These are phyloP conservation scores for Pinctada fucata DNA, from an alignment of 2,888 invertebrate genomes.

Conservation along the genomic window DNA sequence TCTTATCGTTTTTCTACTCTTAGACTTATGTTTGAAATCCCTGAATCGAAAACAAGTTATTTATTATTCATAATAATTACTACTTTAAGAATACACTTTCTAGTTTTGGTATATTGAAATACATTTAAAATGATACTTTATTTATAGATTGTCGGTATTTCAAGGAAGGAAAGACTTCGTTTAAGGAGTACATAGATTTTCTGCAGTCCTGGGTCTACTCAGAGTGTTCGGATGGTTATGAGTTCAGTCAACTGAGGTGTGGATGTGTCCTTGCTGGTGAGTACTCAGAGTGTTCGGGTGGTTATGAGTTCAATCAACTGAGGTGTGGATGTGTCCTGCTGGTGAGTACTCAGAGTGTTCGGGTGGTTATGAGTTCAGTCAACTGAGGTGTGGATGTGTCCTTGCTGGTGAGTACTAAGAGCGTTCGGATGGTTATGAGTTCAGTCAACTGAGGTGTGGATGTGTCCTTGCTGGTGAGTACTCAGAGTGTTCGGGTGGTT, in stretches of 20 bases:
- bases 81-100: too few species aligned
- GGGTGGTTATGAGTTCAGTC: conserved; percentile 16
- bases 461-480: conserved; percentile 31
- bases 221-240: conserved; percentile 27
- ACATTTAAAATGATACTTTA: too few species aligned
- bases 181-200: conserved; percentile 25
- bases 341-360: conserved; percentile 12
- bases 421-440: conserved; percentile 19
- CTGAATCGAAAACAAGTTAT: too few species aligned
- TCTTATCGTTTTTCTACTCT: too few species aligned
- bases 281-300: neutral
- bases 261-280: conserved; percentile 32
- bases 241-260: conserved; percentile 23
- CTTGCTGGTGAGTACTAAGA: conserved; percentile 23
- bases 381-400: conserved; percentile 28
- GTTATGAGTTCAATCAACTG: conserved; percentile 14
- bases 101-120: too few species aligned
- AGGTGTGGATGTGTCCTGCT: conserved; percentile 32
- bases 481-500: conserved; percentile 25
- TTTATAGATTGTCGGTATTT: conserved; percentile 27
- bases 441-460: conserved; percentile 22
- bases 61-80: too few species aligned
- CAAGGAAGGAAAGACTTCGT: conserved; percentile 20
- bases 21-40: too few species aligned
- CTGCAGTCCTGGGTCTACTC: conserved; percentile 31